These are phyloP conservation scores for Eilema sororculum DNA, from an alignment of 2,888 invertebrate species.

Conservation along the genomic window DNA sequence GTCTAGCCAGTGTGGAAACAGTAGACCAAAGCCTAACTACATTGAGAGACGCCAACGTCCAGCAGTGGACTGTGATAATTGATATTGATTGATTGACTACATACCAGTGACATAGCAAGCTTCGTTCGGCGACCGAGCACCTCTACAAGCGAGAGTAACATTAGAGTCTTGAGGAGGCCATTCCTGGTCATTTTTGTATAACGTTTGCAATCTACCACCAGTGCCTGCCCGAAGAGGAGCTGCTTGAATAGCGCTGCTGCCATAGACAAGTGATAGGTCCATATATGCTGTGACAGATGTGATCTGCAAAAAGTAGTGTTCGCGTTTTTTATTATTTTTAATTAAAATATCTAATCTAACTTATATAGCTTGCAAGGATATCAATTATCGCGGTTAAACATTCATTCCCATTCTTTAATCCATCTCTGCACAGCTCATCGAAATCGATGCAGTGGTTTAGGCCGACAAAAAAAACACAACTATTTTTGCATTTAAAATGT, in stretches of 20 bases:
- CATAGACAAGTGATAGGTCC: slow-evolving; percentile 94
- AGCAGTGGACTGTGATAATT: no score
- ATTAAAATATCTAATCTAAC: not conserved
- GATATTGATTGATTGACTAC: no score
- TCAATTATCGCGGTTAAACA: no score
- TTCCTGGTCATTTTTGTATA: slow-evolving; percentile 88
- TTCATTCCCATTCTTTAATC: no score
- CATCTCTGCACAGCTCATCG: not conserved
- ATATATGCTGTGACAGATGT: slow-evolving; percentile 90
- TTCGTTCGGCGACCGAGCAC: slow-evolving; percentile 88
- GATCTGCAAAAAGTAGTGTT: slow-evolving; percentile 73
- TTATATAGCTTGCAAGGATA: no score
- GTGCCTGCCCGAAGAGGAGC: slow-evolving; percentile 89
- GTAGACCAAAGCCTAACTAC: no score
- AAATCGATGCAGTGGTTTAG: not conserved
- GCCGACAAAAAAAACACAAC: no score
- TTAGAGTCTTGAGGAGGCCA: slow-evolving; percentile 91
- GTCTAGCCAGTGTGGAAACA: no score
- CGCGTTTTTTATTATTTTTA: not conserved
- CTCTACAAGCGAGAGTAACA: slow-evolving; percentile 90
- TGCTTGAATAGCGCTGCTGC: slow-evolving; percentile 89
- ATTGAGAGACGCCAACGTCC: no score
- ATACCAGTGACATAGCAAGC: slow-evolving; percentile 92
- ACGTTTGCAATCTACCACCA: slow-evolving; percentile 89
- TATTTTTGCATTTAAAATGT: not conserved